phyloP scores from a whole-genome alignment of 2,797 vertebrate species.

The Pipistrellus pygmaeus region DNA sequence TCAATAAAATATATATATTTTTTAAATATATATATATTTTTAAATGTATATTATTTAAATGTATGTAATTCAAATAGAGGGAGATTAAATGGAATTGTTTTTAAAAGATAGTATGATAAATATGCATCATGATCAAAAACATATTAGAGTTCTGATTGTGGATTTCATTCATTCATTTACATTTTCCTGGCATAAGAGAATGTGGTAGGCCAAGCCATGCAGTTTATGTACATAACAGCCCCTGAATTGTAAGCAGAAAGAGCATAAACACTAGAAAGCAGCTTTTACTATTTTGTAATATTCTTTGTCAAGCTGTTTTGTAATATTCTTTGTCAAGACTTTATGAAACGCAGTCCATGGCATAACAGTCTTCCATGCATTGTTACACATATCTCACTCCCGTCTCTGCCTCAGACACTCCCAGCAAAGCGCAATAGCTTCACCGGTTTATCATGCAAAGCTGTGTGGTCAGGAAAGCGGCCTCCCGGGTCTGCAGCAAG shows the following conservation, averaged over 20 bases:
- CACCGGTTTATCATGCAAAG: neutral
- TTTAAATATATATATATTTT: no score
- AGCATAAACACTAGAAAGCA: conserved; percentile 17
- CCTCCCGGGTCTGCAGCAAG: neutral
- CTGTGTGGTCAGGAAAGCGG: conserved; percentile 52
- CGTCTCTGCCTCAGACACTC: neutral
- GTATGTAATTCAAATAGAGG: neutral
- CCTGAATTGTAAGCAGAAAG: neutral
- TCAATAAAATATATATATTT: no score
- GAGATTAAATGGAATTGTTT: neutral
- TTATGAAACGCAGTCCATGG: conserved; percentile 5
- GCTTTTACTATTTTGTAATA: conserved; percentile 8
- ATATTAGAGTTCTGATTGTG: neutral
- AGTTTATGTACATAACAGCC: neutral
- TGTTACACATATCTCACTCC: neutral
- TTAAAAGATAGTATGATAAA: neutral
- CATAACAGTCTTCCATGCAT: neutral
- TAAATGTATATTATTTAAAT: neutral
- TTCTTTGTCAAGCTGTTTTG: conserved; percentile 28
- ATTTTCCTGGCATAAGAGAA: conserved; percentile 17
- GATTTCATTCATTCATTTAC: conserved; percentile 50
- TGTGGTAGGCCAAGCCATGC: neutral
- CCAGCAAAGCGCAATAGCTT: neutral
- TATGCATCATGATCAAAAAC: neutral
- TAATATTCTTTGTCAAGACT: neutral